phyloP scores from a whole-genome alignment of 2,113 vertebrate genomes.

The Corythoichthys haematopterus region DNA sequence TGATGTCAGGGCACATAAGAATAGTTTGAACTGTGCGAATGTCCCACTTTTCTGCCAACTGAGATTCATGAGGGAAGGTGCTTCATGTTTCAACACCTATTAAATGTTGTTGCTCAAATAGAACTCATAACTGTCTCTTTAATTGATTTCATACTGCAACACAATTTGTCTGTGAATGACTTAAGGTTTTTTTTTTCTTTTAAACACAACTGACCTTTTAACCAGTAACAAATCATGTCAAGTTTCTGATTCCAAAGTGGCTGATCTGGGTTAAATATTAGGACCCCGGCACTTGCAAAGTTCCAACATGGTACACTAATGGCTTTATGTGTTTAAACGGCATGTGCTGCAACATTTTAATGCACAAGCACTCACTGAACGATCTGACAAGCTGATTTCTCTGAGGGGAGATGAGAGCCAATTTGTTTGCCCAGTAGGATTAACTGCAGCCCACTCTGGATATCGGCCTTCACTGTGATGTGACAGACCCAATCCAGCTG shows the following conservation, averaged over 20 bases:
- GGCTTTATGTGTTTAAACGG: slow-evolving; percentile 47
- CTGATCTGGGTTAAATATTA: slow-evolving; percentile 30
- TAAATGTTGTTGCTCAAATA: slow-evolving; percentile 4
- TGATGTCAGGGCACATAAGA: slow-evolving; percentile 31
- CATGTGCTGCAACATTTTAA: slow-evolving; percentile 42
- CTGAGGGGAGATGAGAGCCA: slow-evolving; percentile 53
- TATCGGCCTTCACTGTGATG: slow-evolving; percentile 23
- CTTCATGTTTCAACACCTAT: slow-evolving; percentile 16
- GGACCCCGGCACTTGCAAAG: slow-evolving; percentile 33
- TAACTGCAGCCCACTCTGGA: slow-evolving; percentile 31
- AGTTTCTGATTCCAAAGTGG: slow-evolving; percentile 32
- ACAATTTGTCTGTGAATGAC: slow-evolving; percentile 27
- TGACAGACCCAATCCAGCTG: slow-evolving; percentile 51
- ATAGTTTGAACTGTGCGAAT: neutral
- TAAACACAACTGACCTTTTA: slow-evolving; percentile 47
- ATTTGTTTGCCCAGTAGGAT: slow-evolving; percentile 52
- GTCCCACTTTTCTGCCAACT: slow-evolving; percentile 6
- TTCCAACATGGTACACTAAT: slow-evolving; percentile 49
- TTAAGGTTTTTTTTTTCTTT: slow-evolving; percentile 39
- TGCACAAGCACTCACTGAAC: slow-evolving; percentile 35
- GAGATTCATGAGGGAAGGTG: slow-evolving; percentile 34
- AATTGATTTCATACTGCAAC: slow-evolving; percentile 34
- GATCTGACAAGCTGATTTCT: slow-evolving; percentile 61
- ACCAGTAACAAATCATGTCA: slow-evolving; percentile 55
- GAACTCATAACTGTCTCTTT: slow-evolving; percentile 24